A percentile compares a stretch with the other conserved stretches of the same genome.
These are phyloP conservation scores for Centroberyx gerrardi DNA, from an alignment of 2,797 vertebrate species.

Conservation along the genomic window DNA sequence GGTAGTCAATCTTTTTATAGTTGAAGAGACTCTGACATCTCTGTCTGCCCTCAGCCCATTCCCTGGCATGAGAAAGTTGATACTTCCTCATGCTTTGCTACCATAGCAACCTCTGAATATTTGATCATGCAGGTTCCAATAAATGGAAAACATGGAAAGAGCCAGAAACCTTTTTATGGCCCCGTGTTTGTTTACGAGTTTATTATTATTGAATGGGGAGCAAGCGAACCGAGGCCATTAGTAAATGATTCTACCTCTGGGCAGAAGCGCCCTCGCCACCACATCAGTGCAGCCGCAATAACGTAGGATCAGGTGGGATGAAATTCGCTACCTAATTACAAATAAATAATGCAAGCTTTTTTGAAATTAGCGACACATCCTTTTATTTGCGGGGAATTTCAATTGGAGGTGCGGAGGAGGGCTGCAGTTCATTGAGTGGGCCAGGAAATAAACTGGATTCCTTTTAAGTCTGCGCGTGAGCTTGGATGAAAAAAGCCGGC, in stretches of 20 bases:
- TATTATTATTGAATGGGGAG: slow-evolving; percentile 60
- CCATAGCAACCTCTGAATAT: slow-evolving; percentile 72
- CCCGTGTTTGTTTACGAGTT: slow-evolving; percentile 57
- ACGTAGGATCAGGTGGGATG: slow-evolving; percentile 27
- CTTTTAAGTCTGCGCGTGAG: slow-evolving; percentile 30
- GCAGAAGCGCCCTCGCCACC: not conserved
- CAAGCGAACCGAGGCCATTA: slow-evolving; percentile 44
- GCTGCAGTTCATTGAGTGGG: slow-evolving; percentile 30
- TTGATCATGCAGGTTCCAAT: slow-evolving; percentile 68
- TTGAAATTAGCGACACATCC: slow-evolving; percentile 12
- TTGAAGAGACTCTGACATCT: slow-evolving; percentile 7
- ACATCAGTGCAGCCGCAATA: slow-evolving; percentile 13
- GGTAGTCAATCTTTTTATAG: too few relatives aligned
- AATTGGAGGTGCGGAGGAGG: not conserved
- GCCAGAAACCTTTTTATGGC: slow-evolving; percentile 46
- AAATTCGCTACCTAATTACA: slow-evolving; percentile 36
- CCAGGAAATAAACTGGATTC: slow-evolving; percentile 43
- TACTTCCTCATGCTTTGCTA: slow-evolving; percentile 42
- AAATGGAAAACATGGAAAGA: slow-evolving; percentile 53
- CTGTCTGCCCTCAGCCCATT: slow-evolving; percentile 11
- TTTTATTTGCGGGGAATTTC: slow-evolving; percentile 42
- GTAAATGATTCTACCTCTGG: slow-evolving; percentile 48
- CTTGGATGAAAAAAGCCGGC: slow-evolving; percentile 1
- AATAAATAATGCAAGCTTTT: slow-evolving; percentile 35
- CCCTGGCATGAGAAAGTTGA: slow-evolving; percentile 37